Evolutionary conservation across 2,113 vertebrate genomes (phyloP).

Genomic region (Otus sunia): DNA sequence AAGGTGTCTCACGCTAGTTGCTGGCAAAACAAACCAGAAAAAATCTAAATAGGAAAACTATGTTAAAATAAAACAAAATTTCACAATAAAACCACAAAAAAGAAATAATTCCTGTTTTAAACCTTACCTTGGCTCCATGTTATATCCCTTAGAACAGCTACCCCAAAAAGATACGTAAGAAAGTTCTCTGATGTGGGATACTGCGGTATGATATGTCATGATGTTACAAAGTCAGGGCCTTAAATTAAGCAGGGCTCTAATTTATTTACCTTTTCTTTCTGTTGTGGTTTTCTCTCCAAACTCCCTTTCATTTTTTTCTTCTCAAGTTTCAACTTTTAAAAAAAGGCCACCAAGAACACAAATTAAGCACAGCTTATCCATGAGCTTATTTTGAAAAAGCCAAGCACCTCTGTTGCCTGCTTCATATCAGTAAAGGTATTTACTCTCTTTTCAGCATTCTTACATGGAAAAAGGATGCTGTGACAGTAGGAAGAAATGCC

Average conservation of each 20-base stretch:
- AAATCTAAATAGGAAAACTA: background rate
- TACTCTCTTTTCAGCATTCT: background rate
- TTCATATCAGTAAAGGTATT: background rate
- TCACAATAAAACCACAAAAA: background rate
- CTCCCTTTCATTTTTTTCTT: background rate
- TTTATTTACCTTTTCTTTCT: background rate
- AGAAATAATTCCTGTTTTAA: background rate
- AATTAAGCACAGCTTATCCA: background rate
- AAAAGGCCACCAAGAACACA: background rate
- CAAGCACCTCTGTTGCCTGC: background rate
- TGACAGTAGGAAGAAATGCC: background rate
- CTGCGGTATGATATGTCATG: background rate
- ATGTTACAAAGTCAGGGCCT: background rate
- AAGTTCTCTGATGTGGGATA: constrained; percentile 4
- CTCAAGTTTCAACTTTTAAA: background rate
- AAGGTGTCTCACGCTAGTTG: background rate
- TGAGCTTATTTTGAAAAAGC: background rate
- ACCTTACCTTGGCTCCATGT: background rate
- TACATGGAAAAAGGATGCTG: background rate
- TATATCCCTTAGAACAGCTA: background rate
- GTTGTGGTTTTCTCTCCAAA: background rate
- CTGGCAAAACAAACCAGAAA: background rate
- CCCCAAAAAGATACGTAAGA: background rate
- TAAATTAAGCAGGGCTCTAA: background rate
- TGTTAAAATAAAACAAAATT: background rate